These are phyloP conservation scores for Cantharis rufa DNA, from an alignment of 2,888 invertebrate species.

Conservation along the genomic window DNA sequence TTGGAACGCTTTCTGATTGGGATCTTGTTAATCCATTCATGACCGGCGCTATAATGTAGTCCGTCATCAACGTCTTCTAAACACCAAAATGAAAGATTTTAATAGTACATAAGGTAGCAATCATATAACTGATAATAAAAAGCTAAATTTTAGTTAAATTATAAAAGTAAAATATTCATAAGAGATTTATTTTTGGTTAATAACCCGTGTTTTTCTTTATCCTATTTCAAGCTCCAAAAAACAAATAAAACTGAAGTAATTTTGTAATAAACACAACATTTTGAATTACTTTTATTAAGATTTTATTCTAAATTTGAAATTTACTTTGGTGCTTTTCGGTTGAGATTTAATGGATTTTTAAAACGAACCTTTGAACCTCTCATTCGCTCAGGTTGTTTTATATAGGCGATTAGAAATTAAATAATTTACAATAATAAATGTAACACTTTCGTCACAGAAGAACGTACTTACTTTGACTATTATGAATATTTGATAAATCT, in stretches of 20 bases:
- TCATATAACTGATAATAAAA: too few relatives aligned
- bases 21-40: too few relatives aligned
- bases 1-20: too few relatives aligned
- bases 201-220: not conserved
- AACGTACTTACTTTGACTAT: not conserved
- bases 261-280: not conserved
- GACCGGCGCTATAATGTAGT: too few relatives aligned
- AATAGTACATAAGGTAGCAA: too few relatives aligned
- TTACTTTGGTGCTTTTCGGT: not conserved
- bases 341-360: not conserved
- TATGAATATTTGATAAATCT: not conserved
- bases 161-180: not conserved
- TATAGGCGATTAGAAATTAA: not conserved
- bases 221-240: not conserved
- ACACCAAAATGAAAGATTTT: too few relatives aligned
- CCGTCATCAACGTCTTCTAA: too few relatives aligned
- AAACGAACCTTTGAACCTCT: not conserved
- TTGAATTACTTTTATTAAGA: not conserved
- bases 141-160: not conserved
- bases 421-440: not conserved
- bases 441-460: not conserved
- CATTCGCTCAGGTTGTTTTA: not conserved
- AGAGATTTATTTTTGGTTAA: not conserved
- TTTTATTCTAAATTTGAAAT: not conserved
- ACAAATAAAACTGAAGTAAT: not conserved